These are phyloP conservation scores for Hepsetus odoe DNA, from an alignment of 2,113 vertebrate genomes.

Conservation along the genomic window DNA sequence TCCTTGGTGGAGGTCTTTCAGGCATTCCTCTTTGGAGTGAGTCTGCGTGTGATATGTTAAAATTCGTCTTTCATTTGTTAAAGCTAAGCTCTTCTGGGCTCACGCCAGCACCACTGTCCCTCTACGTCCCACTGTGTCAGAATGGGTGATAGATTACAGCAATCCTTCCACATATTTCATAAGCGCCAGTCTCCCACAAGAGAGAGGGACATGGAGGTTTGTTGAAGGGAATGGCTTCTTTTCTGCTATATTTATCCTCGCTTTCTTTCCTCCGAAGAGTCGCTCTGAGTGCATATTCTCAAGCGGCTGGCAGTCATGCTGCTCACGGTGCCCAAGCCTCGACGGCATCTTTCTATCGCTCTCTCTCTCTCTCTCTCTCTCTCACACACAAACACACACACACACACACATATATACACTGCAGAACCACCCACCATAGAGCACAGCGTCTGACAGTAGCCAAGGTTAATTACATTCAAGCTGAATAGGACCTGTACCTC, in stretches of 20 bases:
- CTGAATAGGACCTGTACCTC: constrained; percentile 1
- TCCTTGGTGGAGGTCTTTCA: constrained; percentile 16
- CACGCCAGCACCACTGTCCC: constrained; percentile 28
- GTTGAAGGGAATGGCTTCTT: constrained; percentile 64
- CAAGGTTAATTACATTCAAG: constrained; percentile 51
- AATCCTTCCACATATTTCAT: constrained; percentile 70
- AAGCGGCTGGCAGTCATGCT: constrained; percentile 37
- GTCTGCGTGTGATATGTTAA: constrained; percentile 3
- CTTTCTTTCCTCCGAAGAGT: constrained; percentile 55
- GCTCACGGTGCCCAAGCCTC: constrained; percentile 2
- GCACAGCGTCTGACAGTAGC: constrained; percentile 26
- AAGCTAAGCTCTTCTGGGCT: constrained; percentile 27
- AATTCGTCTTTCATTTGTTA: constrained; percentile 45
- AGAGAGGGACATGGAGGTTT: constrained; percentile 61
- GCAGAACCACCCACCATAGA: constrained; percentile 34
- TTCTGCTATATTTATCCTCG: constrained; percentile 68
- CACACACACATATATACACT: constrained; percentile 16
- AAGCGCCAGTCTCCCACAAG: constrained; percentile 61
- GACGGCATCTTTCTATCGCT: constrained; percentile 10
- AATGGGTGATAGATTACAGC: constrained; percentile 71
- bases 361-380: constrained; percentile 28
- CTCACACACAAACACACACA: constrained; percentile 23
- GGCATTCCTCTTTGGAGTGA: neutral
- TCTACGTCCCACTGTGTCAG: constrained; percentile 58
- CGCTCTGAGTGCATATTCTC: constrained; percentile 49